Evolutionary conservation across 2,797 vertebrate species (phyloP), one percentile per base, ranked within the genome.

Genomic region (Pteronotus mesoamericanus): DNA sequence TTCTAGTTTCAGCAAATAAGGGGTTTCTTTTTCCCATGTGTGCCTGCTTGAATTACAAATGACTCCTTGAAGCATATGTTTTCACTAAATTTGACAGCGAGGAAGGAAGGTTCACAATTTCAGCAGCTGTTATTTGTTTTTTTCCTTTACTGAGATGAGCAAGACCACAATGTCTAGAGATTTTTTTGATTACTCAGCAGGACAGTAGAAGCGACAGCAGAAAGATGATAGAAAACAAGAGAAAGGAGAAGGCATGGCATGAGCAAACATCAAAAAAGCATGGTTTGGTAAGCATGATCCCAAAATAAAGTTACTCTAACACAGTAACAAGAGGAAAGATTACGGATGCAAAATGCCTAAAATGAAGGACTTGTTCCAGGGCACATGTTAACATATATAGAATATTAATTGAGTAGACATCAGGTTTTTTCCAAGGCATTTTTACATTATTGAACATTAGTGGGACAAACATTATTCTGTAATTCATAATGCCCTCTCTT

Each of bases 51-150:
- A 96, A 97, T 97, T 97, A 96, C 96, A 96, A 96, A 96, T 32
- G 39, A 92, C 92, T 97, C 90, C 88, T 95, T 78, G 82, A 95
- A 97, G 94, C 97, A 97, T 97, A 95, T 98, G 97, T 94, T 98
- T 97, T 97, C 94, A 96, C 94, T 97, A 96, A 97, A 96, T 96
- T 95, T 96, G 97, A 97, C 97, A 98, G 90, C 74, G 74, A 95
- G 88, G 59, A 96, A 97, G 94, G 78, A 95, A 80, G 75, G 96
- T 95, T 97, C 96, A 96, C 92, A 97, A 96, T 96, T 97, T 97
- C 66, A 93, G 94, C 97, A 97, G 95, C 96, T 98, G 96, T 94
- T 98, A 92, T 96, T 96, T 97, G 72, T 86, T 97, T 97, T 92
- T 66, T 68, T 77, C 39, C 68, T 96, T 97, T 86, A 77, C 94